Evolutionary conservation across 2,888 invertebrate genomes (phyloP).

Genomic region (Achlya flavicornis): DNA sequence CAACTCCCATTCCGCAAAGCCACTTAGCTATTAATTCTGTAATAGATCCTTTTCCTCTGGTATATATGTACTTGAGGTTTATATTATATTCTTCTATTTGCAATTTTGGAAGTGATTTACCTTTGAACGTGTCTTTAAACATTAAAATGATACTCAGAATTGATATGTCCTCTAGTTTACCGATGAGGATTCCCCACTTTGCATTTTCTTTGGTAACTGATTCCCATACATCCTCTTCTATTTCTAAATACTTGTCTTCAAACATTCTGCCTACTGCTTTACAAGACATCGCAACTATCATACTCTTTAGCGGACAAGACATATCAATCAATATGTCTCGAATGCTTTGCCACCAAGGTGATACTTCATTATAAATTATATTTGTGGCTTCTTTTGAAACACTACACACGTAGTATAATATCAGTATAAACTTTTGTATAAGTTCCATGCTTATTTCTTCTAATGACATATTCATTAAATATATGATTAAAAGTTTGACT

Average conservation of each 20-base stretch:
- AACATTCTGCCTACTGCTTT: slow-evolving; percentile 87
- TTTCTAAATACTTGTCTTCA: slow-evolving; percentile 68
- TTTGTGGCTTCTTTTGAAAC: slow-evolving; percentile 84
- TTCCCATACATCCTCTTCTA: slow-evolving; percentile 89
- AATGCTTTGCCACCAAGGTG: slow-evolving; percentile 92
- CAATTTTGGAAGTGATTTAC: slow-evolving; percentile 79
- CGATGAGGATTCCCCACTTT: slow-evolving; percentile 93
- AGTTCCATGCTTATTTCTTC: slow-evolving; percentile 79
- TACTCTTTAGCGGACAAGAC: slow-evolving; percentile 89
- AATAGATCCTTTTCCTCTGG: slow-evolving; percentile 90
- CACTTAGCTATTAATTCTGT: slow-evolving; percentile 95
- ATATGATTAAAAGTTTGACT: slow-evolving; percentile 87
- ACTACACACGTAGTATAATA: slow-evolving; percentile 86
- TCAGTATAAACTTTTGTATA: slow-evolving; percentile 87
- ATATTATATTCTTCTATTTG: slow-evolving; percentile 83
- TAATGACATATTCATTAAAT: slow-evolving; percentile 87
- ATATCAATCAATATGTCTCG: slow-evolving; percentile 89
- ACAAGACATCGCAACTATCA: slow-evolving; percentile 93
- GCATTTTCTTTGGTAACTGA: slow-evolving; percentile 93
- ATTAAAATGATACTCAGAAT: slow-evolving; percentile 89
- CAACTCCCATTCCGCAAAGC: slow-evolving; percentile 89
- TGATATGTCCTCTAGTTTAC: slow-evolving; percentile 94
- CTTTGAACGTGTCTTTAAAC: slow-evolving; percentile 70
- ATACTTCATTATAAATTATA: slow-evolving; percentile 87
- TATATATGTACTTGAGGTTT: slow-evolving; percentile 86